Base-by-base conservation (phyloP, 1,140 invertebrate genomes). In the Drosophila pruinosa region DNA sequence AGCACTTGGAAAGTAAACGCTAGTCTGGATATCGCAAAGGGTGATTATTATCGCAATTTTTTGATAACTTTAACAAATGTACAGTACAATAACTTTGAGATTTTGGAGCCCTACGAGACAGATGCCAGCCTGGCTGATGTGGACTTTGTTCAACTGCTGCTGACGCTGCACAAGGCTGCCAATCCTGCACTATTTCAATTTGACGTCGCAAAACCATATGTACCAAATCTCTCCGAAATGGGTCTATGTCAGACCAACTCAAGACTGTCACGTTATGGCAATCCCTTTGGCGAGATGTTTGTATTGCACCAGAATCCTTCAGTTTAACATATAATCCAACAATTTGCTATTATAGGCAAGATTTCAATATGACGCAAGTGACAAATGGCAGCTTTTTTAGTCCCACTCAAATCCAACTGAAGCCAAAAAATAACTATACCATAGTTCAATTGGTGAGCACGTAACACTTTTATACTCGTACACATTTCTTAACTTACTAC, bases 221-320 rank as follows among this genome's bases (percentile, higher is more conserved):
- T 75, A 6, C 70, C 78, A 0, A 76, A 64, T 1, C 72, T 90
- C 0, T 90, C 89, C 0, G 89, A 90, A 57, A 58, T 75, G 56
- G 89, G 89, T 8, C 21, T 90, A 4, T 90, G 89, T 15, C 78
- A 73, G 36, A 85, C 85, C 53, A 10, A 81, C 65, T 10, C 82
- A 73, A 31, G 28, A 15, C 36, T 90, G 2, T 41, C 62, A 1
- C 65, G 67, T 1, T 89, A 75, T 57, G 79, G 65, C 4, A 89
- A 89, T 67, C 88, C 89, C 0, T 76, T 52, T 53, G 78, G 75
- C 21, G 43, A 70, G 5, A 6, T 43, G 81, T 88, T 17, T 58
- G 81, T 58, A 28, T n/a, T 7, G 6, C n/a, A 12, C 2, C n/a
- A 34, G 0, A n/a, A 1, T 4, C 0, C 3, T 6, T 4, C 10